These are phyloP conservation scores for Scopus umbretta DNA, from an alignment of 2,113 vertebrate genomes.

Conservation along the genomic window DNA sequence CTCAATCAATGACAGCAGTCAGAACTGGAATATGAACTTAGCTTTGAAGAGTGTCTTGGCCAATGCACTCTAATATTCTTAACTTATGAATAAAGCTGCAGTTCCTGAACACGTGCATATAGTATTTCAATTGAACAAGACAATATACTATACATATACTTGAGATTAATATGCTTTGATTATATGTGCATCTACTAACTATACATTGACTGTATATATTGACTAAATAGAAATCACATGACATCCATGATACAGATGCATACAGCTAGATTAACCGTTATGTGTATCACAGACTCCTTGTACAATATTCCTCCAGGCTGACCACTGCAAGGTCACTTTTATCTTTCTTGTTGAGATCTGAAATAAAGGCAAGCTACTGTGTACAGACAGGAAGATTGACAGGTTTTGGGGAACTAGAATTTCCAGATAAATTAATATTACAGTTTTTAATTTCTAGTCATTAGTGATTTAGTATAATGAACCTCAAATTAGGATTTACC, in stretches of 20 bases:
- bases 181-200: background rate
- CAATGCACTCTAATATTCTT: background rate
- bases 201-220: background rate
- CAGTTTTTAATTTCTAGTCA: background rate
- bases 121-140: background rate
- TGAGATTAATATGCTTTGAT: background rate
- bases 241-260: background rate
- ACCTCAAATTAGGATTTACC: background rate
- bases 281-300: background rate
- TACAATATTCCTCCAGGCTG: background rate
- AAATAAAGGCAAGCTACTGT: background rate
- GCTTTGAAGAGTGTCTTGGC: background rate
- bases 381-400: background rate
- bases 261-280: background rate
- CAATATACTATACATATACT: background rate
- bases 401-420: background rate
- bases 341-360: background rate
- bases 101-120: background rate
- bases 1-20: background rate
- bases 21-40: background rate
- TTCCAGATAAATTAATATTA: background rate
- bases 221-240: background rate
- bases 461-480: background rate
- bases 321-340: background rate
- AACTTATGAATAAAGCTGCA: background rate